These are phyloP conservation scores for Galeruca laticollis DNA, from an alignment of 2,888 invertebrate genomes.

Conservation along the genomic window DNA sequence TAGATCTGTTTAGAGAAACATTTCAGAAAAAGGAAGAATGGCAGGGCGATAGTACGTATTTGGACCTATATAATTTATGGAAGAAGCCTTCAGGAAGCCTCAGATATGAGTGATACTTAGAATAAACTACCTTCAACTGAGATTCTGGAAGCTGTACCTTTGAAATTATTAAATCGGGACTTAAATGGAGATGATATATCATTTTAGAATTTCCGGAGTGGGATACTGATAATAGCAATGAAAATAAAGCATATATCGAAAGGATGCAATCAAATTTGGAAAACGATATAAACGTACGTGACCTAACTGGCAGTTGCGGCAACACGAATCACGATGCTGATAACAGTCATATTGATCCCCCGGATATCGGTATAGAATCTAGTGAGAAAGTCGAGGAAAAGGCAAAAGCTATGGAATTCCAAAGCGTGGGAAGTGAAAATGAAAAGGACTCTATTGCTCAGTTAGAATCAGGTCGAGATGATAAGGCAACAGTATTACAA, in stretches of 20 bases:
- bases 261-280: slow-evolving; percentile 2
- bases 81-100: slow-evolving; percentile 13
- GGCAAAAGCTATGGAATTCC: too few relatives aligned
- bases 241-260: slow-evolving; percentile 19
- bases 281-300: background rate
- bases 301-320: too few relatives aligned
- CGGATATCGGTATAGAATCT: too few relatives aligned
- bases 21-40: slow-evolving; percentile 11
- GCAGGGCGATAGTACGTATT: slow-evolving; percentile 12
- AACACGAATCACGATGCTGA: too few relatives aligned
- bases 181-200: slow-evolving; percentile 15
- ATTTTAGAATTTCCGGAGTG: slow-evolving; percentile 17
- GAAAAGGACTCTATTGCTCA: too few relatives aligned
- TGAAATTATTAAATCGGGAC: slow-evolving; percentile 11
- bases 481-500: too few relatives aligned
- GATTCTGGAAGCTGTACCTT: slow-evolving; percentile 15
- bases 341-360: too few relatives aligned
- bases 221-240: slow-evolving; percentile 8
- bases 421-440: too few relatives aligned
- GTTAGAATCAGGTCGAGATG: too few relatives aligned
- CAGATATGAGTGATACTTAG: slow-evolving; percentile 9
- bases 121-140: slow-evolving; percentile 15
- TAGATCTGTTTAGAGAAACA: too few relatives aligned
- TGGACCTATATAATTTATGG: slow-evolving; percentile 18
- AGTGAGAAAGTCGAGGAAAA: too few relatives aligned